A percentile compares a stretch with the other conserved stretches of the same genome.
Evolutionary conservation across 2,797 vertebrate genomes (phyloP).

Genomic region (Enteromius radiatus): DNA sequence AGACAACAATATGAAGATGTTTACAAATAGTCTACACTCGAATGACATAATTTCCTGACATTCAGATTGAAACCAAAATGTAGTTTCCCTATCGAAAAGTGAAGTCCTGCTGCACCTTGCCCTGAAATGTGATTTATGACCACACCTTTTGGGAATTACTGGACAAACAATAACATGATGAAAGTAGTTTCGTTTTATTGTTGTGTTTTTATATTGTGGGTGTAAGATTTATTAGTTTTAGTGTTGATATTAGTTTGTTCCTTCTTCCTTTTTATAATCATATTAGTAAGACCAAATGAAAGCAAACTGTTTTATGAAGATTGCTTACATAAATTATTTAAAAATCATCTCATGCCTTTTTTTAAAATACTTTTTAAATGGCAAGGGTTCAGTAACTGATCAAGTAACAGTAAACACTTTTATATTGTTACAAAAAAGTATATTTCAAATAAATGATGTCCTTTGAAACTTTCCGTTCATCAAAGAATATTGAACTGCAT

Average conservation of each 20-base stretch:
- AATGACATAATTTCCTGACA: background rate
- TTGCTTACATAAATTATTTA: background rate
- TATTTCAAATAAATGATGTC: background rate
- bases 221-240: background rate
- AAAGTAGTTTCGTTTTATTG: background rate
- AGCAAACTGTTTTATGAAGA: background rate
- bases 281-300: background rate
- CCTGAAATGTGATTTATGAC: background rate
- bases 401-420: background rate
- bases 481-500: background rate
- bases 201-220: constrained; percentile 23
- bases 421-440: background rate
- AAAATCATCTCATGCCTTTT: background rate
- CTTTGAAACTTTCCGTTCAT: background rate
- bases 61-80: constrained; percentile 2
- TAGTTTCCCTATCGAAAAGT: background rate
- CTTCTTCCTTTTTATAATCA: background rate
- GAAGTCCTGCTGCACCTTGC: background rate
- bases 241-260: background rate
- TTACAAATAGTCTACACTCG: background rate
- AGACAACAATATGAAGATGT: background rate
- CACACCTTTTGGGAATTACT: constrained; percentile 37
- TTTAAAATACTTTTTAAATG: background rate
- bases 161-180: constrained; percentile 10
- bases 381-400: background rate